phyloP scores from a whole-genome alignment of 1,140 invertebrate genomes.

The Trachymyrmex septentrionalis region DNA sequence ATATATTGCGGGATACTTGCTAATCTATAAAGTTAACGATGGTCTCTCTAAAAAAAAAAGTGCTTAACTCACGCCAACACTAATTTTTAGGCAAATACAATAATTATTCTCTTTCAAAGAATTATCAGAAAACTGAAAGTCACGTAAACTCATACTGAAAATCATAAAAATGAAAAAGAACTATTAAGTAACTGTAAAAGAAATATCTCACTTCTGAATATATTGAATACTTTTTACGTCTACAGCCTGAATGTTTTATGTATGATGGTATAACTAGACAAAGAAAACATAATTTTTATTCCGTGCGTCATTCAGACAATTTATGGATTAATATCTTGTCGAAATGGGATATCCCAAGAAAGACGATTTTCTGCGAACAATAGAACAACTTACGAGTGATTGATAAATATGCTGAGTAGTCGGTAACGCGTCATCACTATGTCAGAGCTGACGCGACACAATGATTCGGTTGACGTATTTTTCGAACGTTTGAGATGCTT shows the following conservation, averaged over 20 bases:
- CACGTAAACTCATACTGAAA: neutral
- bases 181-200: neutral
- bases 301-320: conserved; percentile 8
- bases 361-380: conserved; percentile 34
- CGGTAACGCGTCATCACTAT: neutral
- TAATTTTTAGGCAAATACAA: conserved; percentile 5
- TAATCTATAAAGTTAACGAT: conserved; percentile 1
- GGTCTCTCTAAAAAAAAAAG: neutral
- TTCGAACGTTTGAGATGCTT: conserved; percentile 48
- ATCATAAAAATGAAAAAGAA: neutral
- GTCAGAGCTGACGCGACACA: conserved; percentile 1
- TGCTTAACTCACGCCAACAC: neutral
- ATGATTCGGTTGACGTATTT: conserved; percentile 60
- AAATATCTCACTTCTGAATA: neutral
- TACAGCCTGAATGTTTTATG: conserved; percentile 9
- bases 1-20: neutral
- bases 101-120: neutral
- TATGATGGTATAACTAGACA: conserved; percentile 27
- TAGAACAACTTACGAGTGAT: conserved; percentile 12
- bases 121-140: neutral
- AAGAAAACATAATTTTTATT: conserved; percentile 27
- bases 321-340: conserved; percentile 33
- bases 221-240: neutral
- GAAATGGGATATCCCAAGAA: neutral
- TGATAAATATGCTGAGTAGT: conserved; percentile 20